Conservation (phyloP, 2,888 invertebrate genomes). For the Xestoiulus laeticollis region DNA sequence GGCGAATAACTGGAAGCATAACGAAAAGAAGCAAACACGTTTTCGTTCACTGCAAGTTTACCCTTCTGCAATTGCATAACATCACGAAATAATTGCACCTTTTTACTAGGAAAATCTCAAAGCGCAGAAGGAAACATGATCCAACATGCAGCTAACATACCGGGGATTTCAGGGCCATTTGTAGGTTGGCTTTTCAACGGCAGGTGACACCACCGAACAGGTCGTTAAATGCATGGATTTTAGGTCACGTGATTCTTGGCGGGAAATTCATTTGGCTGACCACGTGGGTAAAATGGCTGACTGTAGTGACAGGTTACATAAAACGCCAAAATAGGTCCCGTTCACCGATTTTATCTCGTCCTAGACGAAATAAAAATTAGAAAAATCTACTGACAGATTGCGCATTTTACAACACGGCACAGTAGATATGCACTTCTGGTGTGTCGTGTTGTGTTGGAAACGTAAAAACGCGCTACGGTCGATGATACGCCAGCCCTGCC, state of each 20-base stretch:
- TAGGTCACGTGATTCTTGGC: not conserved
- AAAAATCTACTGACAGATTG: no score
- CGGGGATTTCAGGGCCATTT: not conserved
- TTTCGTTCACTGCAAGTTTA: not conserved
- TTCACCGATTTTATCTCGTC: no score
- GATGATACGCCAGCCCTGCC: no score
- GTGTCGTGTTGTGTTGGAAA: no score
- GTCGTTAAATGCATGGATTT: not conserved
- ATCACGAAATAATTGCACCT: not conserved
- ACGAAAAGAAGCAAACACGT: not conserved
- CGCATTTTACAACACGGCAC: not conserved
- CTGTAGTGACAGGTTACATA: not conserved
- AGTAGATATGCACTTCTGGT: no score
- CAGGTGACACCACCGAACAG: not conserved
- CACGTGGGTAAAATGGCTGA: not conserved
- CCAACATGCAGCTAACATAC: not conserved
- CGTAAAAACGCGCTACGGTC: no score
- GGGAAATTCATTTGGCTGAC: not conserved
- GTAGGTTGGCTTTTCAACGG: not conserved
- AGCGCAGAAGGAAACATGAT: conserved; percentile 20
- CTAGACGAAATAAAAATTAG: no score
- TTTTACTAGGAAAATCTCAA: not conserved
- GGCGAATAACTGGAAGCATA: not conserved
- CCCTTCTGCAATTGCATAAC: not conserved
- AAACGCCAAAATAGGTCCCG: not conserved